Conservation (phyloP, 2,113 vertebrate species). For the Brachionichthys hirsutus region DNA sequence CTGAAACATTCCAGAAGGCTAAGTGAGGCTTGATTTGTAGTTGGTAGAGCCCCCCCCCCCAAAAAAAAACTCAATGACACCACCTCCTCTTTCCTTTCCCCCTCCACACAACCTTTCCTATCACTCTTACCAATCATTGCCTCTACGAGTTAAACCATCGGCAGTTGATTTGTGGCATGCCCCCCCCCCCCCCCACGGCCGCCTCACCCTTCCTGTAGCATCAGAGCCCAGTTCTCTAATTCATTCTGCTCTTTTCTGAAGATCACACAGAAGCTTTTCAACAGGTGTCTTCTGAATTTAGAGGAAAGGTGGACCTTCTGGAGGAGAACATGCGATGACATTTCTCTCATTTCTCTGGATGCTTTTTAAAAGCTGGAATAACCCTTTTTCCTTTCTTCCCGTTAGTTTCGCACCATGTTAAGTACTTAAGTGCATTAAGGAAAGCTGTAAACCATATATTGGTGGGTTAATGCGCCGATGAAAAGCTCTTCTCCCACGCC, state of each 20-base stretch:
- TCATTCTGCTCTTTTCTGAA: not conserved
- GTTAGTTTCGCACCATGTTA: not conserved
- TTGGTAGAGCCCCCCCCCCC: conserved; percentile 28
- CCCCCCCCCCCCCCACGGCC: not conserved
- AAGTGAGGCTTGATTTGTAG: conserved; percentile 69
- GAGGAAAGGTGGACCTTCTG: too few relatives aligned
- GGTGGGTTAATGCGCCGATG: conserved; percentile 5
- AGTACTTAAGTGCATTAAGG: conserved; percentile 23
- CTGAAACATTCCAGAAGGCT: conserved; percentile 68
- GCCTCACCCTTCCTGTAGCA: not conserved
- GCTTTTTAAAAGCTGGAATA: not conserved
- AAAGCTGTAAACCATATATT: conserved; percentile 38
- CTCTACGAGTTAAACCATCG: conserved; percentile 3
- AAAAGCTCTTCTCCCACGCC: conserved; percentile 38
- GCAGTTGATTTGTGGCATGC: conserved; percentile 34
- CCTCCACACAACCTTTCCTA: conserved; percentile 4
- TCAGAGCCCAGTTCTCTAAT: not conserved
- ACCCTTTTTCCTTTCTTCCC: not conserved
- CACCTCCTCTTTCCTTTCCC: conserved; percentile 24
- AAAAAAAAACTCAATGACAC: not conserved
- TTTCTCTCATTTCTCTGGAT: not conserved
- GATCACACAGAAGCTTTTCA: too few relatives aligned
- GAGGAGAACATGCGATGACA: too few relatives aligned
- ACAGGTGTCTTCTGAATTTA: too few relatives aligned
- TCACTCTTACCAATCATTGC: conserved; percentile 22